phyloP scores from a whole-genome alignment of 2,113 vertebrate species.

The Oncorhynchus mykiss region DNA sequence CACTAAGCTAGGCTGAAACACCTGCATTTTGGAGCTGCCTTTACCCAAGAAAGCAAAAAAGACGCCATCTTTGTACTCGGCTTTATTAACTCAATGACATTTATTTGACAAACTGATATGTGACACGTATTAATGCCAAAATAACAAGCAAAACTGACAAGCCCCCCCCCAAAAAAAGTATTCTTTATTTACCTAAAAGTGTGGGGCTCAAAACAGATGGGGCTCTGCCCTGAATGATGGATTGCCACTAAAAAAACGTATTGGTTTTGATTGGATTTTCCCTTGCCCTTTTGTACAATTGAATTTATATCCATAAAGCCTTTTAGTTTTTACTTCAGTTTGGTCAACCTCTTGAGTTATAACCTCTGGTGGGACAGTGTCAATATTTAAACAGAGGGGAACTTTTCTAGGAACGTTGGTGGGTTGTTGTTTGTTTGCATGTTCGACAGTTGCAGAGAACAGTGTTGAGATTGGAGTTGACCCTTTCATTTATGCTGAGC shows the following conservation, averaged over 20 bases:
- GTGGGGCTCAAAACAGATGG: too few species aligned
- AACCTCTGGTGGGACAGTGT: background rate
- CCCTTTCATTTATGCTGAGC: conserved; percentile 19
- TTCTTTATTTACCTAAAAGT: too few species aligned
- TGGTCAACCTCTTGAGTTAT: background rate
- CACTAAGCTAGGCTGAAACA: too few species aligned
- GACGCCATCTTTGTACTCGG: too few species aligned
- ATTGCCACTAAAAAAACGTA: background rate
- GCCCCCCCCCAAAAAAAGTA: too few species aligned
- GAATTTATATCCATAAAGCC: background rate
- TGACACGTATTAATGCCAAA: too few species aligned
- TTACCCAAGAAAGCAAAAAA: too few species aligned
- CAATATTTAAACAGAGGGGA: background rate
- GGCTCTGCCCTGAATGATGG: too few species aligned
- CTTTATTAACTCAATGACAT: too few species aligned
- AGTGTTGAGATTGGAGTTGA: conserved; percentile 6
- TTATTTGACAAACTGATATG: too few species aligned
- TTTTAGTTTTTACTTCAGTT: background rate
- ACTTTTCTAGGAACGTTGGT: background rate
- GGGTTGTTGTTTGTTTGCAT: conserved; percentile 39
- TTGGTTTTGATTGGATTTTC: background rate
- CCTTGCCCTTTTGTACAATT: background rate
- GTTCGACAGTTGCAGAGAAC: conserved; percentile 30
- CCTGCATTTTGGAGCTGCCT: too few species aligned
- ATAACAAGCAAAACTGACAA: too few species aligned